phyloP scores from a whole-genome alignment of 2,888 invertebrate species.

The Trilocha varians region DNA sequence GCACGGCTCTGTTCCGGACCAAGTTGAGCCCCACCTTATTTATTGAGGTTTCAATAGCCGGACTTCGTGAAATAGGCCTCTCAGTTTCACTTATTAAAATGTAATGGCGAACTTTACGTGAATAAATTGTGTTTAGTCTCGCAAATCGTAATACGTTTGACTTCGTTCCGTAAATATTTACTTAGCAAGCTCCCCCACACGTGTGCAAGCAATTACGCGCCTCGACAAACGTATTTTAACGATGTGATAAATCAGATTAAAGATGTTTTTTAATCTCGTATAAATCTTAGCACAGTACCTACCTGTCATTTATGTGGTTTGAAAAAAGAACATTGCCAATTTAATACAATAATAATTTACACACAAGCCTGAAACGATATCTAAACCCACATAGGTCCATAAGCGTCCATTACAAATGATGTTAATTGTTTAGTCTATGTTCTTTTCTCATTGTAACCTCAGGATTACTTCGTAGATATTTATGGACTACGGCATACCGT shows the following conservation, averaged over 20 bases:
- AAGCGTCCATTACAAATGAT: too few relatives aligned
- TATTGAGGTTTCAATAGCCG: neutral
- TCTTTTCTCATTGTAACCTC: too few relatives aligned
- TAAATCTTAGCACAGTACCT: too few relatives aligned
- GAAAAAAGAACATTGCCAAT: too few relatives aligned
- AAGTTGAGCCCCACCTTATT: neutral
- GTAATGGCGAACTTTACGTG: neutral
- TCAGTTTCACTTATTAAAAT: neutral
- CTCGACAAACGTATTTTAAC: neutral
- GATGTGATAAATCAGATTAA: neutral
- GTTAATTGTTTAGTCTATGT: too few relatives aligned
- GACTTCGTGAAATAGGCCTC: neutral
- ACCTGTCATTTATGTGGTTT: neutral
- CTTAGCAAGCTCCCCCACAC: neutral
- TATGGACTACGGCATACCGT: too few relatives aligned
- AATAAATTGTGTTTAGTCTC: neutral
- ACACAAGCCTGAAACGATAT: too few relatives aligned
- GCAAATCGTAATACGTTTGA: slow-evolving; percentile 1
- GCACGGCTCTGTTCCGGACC: neutral
- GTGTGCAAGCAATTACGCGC: neutral
- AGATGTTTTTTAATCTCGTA: neutral
- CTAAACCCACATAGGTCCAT: too few relatives aligned
- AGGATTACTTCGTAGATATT: too few relatives aligned
- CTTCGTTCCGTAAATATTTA: slow-evolving; percentile 3
- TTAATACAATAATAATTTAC: too few relatives aligned